These are phyloP conservation scores for Hippoglossus stenolepis DNA, from an alignment of 2,113 vertebrate species.

Conservation along the genomic window DNA sequence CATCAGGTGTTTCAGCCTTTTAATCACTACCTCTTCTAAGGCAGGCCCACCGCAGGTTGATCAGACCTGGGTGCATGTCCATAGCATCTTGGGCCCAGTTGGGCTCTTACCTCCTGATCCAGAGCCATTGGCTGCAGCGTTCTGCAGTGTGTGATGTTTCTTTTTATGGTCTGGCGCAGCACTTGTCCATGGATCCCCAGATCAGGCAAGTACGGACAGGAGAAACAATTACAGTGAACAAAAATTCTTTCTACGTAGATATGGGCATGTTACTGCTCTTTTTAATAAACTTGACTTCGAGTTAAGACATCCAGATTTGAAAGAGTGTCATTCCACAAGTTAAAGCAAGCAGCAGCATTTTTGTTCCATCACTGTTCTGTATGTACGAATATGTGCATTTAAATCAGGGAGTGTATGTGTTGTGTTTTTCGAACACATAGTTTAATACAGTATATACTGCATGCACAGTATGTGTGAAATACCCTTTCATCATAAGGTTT, in stretches of 20 bases:
- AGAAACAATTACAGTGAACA: constrained; percentile 1
- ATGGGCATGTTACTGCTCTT: not conserved
- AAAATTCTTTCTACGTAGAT: not conserved
- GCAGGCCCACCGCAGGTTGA: no score
- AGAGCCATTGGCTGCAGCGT: no score
- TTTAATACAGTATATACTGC: not conserved
- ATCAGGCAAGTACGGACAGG: not conserved
- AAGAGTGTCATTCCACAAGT: constrained; percentile 1
- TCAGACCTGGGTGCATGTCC: no score
- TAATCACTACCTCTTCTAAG: no score
- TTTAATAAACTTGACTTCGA: not conserved
- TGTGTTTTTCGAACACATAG: not conserved
- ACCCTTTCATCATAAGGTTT: no score
- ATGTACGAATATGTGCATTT: not conserved
- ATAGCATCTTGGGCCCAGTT: no score
- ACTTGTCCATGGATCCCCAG: no score
- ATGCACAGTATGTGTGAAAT: not conserved
- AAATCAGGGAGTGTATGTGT: not conserved
- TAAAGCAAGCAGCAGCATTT: constrained; percentile 3
- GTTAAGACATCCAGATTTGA: not conserved
- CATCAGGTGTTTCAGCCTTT: no score
- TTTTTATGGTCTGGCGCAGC: no score
- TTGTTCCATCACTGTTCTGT: not conserved
- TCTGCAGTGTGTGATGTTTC: no score
- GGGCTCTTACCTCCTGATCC: no score